Conservation (phyloP, 2,113 vertebrate species). For the Rhinichthys klamathensis region DNA sequence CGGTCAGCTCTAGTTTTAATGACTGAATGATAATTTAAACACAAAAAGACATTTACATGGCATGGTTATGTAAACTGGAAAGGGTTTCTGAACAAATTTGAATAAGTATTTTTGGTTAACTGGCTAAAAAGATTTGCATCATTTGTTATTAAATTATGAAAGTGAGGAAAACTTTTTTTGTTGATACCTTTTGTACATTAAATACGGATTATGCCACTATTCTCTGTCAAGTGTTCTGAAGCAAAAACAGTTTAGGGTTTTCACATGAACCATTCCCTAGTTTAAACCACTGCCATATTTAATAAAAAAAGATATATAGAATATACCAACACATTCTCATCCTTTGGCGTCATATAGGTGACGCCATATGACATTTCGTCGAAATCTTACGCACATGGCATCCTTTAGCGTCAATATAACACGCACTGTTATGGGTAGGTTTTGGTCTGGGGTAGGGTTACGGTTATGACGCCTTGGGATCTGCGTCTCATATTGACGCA, state of each 20-base stretch:
- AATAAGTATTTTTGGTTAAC: background rate
- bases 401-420: too few relatives aligned
- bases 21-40: background rate
- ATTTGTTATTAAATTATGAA: background rate
- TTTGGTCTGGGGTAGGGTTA: too few relatives aligned
- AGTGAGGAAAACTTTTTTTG: background rate
- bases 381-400: too few relatives aligned
- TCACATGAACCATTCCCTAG: background rate
- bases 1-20: background rate
- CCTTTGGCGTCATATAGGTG: too few relatives aligned
- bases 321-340: too few relatives aligned
- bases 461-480: too few relatives aligned
- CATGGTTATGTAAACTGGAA: background rate
- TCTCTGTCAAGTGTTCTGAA: constrained; percentile 1
- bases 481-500: too few relatives aligned
- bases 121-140: background rate
- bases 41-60: background rate
- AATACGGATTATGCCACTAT: background rate
- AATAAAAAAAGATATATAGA: background rate
- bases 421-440: too few relatives aligned
- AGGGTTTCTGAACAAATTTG: background rate
- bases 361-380: too few relatives aligned
- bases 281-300: background rate
- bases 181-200: background rate
- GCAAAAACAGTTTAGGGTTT: background rate